Conservation (phyloP, 1,140 invertebrate species). For the Dryas iulia region DNA sequence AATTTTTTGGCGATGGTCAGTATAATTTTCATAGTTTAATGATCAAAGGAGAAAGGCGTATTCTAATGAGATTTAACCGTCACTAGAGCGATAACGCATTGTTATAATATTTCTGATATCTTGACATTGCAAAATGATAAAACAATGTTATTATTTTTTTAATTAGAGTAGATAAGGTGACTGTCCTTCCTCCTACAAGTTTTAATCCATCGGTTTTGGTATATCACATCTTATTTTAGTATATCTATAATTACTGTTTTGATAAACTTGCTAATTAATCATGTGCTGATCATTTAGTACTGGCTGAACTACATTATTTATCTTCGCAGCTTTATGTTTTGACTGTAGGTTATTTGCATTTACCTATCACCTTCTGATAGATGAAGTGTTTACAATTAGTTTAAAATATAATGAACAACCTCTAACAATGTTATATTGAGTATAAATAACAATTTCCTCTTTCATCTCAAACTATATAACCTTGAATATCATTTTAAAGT, state of each 20-base stretch:
- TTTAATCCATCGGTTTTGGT: background rate
- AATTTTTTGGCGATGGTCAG: slow-evolving; percentile 77
- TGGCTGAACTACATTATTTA: background rate
- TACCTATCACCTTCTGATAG: background rate
- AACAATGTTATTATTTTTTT: slow-evolving; percentile 1
- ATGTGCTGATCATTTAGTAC: slow-evolving; percentile 13
- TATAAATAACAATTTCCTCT: background rate
- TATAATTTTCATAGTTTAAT: slow-evolving; percentile 29
- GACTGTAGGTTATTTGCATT: background rate
- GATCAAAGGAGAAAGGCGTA: slow-evolving; percentile 15
- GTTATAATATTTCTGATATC: background rate
- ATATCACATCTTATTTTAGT: background rate
- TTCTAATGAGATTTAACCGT: slow-evolving; percentile 5
- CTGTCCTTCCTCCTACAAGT: background rate
- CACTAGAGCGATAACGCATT: slow-evolving; percentile 1
- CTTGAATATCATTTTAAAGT: background rate
- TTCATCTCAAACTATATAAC: background rate
- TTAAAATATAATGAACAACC: background rate
- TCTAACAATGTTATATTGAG: background rate
- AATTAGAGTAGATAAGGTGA: background rate
- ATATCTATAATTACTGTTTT: background rate
- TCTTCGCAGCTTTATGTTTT: slow-evolving; percentile 1
- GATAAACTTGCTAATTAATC: slow-evolving; percentile 1
- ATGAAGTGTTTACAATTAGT: background rate
- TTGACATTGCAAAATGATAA: background rate